These are phyloP conservation scores for Cyphomyrmex costatus DNA, from an alignment of 1,140 invertebrate species.

Conservation along the genomic window DNA sequence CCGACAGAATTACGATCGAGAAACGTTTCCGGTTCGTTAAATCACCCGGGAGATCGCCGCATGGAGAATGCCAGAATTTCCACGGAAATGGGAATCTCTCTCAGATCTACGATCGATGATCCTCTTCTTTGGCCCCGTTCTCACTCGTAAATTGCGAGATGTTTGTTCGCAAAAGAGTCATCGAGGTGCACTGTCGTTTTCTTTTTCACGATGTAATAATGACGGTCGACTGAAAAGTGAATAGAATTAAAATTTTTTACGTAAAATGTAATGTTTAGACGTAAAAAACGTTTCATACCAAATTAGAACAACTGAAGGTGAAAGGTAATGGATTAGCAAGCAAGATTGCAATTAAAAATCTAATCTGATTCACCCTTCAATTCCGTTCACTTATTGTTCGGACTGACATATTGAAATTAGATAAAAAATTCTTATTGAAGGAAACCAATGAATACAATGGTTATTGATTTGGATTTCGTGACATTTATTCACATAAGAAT, in stretches of 20 bases:
- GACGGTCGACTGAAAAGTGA: background rate
- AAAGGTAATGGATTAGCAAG: slow-evolving; percentile 24
- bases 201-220: slow-evolving; percentile 21
- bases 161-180: slow-evolving; percentile 9
- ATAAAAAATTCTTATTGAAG: background rate
- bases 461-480: background rate
- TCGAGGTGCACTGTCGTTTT: slow-evolving; percentile 26
- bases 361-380: background rate
- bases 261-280: slow-evolving; percentile 1
- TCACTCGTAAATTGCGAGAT: slow-evolving; percentile 53
- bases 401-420: background rate
- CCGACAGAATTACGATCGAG: slow-evolving; percentile 49
- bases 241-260: background rate
- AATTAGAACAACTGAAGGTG: slow-evolving; percentile 1
- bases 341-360: slow-evolving; percentile 36
- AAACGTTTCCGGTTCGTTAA: slow-evolving; percentile 63
- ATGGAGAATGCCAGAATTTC: slow-evolving; percentile 44
- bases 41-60: slow-evolving; percentile 49
- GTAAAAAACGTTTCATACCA: background rate
- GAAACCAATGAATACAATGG: slow-evolving; percentile 29
- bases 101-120: slow-evolving; percentile 50
- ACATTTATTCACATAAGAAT: slow-evolving; percentile 4
- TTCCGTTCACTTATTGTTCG: slow-evolving; percentile 21
- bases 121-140: slow-evolving; percentile 40
- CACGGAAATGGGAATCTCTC: slow-evolving; percentile 44